Percentiles rank a stretch among this genome's conserved stretches.
phyloP scores from a whole-genome alignment of 2,888 invertebrate genomes.

The Pecten maximus region DNA sequence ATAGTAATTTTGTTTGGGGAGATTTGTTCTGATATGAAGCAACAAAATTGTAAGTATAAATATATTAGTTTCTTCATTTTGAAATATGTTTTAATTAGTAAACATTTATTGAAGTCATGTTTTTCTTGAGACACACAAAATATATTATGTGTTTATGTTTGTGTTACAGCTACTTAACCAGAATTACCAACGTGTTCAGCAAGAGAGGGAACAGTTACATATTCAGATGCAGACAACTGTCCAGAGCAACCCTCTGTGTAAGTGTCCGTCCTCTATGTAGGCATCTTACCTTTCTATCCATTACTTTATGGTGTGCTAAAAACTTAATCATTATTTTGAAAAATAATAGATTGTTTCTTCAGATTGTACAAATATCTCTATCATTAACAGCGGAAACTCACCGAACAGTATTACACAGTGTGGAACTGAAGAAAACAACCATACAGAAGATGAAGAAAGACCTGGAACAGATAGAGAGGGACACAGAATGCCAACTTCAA shows the following conservation, averaged over 20 bases:
- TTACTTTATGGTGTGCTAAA: too few species aligned
- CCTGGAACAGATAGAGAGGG: conserved; percentile 84
- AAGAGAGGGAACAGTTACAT: conserved; percentile 79
- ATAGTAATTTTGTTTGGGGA: too few species aligned
- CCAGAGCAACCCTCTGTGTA: conserved; percentile 79
- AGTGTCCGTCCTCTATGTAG: conserved; percentile 60
- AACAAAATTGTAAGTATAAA: too few species aligned
- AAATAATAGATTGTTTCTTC: background rate
- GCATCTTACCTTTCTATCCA: background rate
- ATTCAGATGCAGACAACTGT: conserved; percentile 76
- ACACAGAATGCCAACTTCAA: conserved; percentile 88
- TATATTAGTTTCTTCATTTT: too few species aligned
- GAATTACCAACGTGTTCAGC: conserved; percentile 74
- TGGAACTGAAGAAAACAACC: conserved; percentile 89
- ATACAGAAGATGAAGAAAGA: conserved; percentile 88
- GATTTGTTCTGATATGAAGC: too few species aligned
- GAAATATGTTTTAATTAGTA: too few species aligned
- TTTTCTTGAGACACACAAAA: background rate
- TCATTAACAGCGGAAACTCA: conserved; percentile 79
- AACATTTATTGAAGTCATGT: too few species aligned
- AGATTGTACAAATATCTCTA: background rate
- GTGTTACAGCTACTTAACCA: conserved; percentile 74
- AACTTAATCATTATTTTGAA: background rate
- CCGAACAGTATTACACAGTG: conserved; percentile 85
- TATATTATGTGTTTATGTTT: conserved; percentile 13